Base-by-base conservation (phyloP, 53 echinoderm and acorn worm species). In the Pentamera pediparva region DNA sequence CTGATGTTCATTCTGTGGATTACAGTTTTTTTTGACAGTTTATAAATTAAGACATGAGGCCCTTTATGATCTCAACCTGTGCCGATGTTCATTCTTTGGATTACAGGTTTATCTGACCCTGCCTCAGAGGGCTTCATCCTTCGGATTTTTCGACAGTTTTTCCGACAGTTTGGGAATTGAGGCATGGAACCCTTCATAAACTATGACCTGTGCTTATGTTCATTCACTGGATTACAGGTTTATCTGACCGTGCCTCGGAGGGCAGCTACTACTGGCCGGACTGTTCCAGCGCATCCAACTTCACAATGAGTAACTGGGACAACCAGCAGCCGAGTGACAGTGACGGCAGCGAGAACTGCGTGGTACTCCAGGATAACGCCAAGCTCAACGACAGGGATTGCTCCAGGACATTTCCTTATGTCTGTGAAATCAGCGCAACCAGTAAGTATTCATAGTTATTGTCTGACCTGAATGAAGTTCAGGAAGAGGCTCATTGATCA, bases 211-310 rank as follows among this genome's bases (percentile, higher is more conserved):
- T 45, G 12, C 12, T 45, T n/a, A 12, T 45, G 47, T 45, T 62
- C 34, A 12, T 12, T 32, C 17, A 18, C 11, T 64, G 15, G 45
- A 26, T 18, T 18, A 10, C 50, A 92, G 92, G 92, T 59, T 77
- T 86, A 56, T 89, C 76, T 55, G 92, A 92, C 65, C 75, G 53
- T 18, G 80, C 80, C 13, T 29, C 78, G 33, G 92, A 92, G 60
- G 89, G 92, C 25, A 54, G 47, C 1, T 92, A 83, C 58, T 78
- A 83, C 29, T 92, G 89, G 89, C 55, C 79, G 0, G 92, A 92
- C 61, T 92, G 92, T 35, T 79, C 89, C 6, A 32, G 40, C 12
- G 73, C 73, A 19, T 72, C 73, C 32, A 72, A 72, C 73, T 72
- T 72, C 25, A 72, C 73, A 19, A 18, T 53, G 4, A 5, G 32